Conservation (phyloP, 2,888 invertebrate genomes). For the Priocnemis perturbator region DNA sequence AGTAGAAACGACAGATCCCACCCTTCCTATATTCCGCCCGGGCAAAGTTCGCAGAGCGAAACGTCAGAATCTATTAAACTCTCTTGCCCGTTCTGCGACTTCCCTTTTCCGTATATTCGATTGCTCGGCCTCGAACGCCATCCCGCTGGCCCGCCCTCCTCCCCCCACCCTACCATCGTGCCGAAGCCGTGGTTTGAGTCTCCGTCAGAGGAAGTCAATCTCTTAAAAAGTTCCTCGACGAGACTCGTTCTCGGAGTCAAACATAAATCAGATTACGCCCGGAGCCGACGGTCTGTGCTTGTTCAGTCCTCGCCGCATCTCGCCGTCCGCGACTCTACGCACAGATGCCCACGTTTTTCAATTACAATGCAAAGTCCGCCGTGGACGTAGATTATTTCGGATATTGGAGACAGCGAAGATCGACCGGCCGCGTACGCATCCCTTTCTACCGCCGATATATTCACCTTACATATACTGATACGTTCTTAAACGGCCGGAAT, state of each 20-base stretch:
- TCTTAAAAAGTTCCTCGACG: conserved; percentile 67
- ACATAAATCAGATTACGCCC: conserved; percentile 71
- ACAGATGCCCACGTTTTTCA: too few species aligned
- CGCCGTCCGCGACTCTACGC: background rate
- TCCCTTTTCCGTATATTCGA: conserved; percentile 56
- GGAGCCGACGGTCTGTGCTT: conserved; percentile 14
- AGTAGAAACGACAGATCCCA: conserved; percentile 10
- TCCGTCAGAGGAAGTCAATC: conserved; percentile 63
- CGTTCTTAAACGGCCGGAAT: too few species aligned
- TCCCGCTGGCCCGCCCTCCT: conserved; percentile 6
- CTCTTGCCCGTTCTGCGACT: conserved; percentile 35
- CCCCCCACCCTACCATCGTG: conserved; percentile 12
- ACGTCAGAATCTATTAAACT: conserved; percentile 66
- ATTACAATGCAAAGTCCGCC: too few species aligned
- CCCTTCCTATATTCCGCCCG: background rate
- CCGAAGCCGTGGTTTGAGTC: conserved; percentile 10
- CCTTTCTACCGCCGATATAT: too few species aligned
- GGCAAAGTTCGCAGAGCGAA: conserved; percentile 45
- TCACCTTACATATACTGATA: too few species aligned
- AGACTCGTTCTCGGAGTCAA: conserved; percentile 60
- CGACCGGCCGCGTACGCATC: too few species aligned
- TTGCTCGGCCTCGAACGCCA: conserved; percentile 41
- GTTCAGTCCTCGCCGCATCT: background rate
- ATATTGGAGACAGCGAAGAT: too few species aligned
- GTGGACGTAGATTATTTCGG: too few species aligned